Evolutionary conservation across 2,797 vertebrate genomes (phyloP).

Genomic region (Trachops cirrhosus): DNA sequence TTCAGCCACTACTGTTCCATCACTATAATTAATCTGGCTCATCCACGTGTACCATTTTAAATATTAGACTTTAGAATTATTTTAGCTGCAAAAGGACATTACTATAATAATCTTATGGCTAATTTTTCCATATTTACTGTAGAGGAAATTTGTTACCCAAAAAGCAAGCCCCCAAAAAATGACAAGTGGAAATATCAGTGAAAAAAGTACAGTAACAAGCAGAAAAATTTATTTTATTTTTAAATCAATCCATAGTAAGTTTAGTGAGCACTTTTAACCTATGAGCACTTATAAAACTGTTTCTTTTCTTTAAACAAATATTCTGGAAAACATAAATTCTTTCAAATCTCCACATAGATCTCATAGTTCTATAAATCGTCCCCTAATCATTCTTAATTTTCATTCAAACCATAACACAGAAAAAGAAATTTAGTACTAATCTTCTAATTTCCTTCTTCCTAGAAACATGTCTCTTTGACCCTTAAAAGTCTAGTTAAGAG

Average conservation of each 20-base stretch:
- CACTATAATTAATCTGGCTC: neutral
- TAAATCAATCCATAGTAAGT: neutral
- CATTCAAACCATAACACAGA: neutral
- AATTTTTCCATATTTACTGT: neutral
- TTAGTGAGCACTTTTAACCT: neutral
- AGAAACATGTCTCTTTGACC: neutral
- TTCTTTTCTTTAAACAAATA: constrained; percentile 24
- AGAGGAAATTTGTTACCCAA: neutral
- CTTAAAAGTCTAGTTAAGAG: neutral
- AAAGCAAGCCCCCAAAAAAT: neutral
- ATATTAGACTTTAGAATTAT: neutral
- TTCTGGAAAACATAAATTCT: neutral
- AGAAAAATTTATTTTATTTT: constrained; percentile 1
- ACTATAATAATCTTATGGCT: neutral
- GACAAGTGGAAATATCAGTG: neutral
- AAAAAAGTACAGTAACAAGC: neutral
- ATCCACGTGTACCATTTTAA: neutral
- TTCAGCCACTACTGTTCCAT: neutral
- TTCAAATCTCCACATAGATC: neutral
- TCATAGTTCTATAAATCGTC: neutral
- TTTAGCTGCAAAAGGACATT: neutral
- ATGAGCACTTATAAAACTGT: neutral
- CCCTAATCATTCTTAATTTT: neutral
- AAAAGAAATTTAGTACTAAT: neutral
- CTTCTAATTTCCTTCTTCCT: constrained; percentile 1